Evolutionary conservation across 1,140 invertebrate species (phyloP), one percentile per base, ranked within the genome.

Genomic region (Geopemphigus sp.): DNA sequence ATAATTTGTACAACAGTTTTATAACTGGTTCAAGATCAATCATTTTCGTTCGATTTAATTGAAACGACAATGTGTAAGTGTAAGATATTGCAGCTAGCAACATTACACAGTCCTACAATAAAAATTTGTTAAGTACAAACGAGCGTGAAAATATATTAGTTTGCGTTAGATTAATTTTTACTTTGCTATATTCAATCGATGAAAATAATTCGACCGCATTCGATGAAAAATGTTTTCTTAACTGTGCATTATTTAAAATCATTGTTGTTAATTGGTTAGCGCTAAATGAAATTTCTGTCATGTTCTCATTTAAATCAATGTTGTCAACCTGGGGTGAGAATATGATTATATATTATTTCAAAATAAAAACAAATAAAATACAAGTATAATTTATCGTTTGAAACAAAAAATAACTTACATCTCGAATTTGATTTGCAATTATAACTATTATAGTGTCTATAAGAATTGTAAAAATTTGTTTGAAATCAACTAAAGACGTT

Each of bases 1-100:
- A 63, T 24, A 15, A 26, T 50, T 47, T 63, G 11, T 61, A 78
- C 15, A 78, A 47, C 12, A 78, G 8, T 61, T 61, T 57, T 50
- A 78, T 57, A 50, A 63, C 22, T n/a, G 74, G 74, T 61, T 78
- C 74, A 26, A 78, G 39, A 63, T 78, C n/a, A 47, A 63, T 45
- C 14, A 0, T 5, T 61, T 50, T 45, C 39, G 17, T 45, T 63
- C 63, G 22, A 47, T 50, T 63, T 63, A 63, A 26, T 78, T 78
- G 74, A 47, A 78, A 78, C 5, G 74, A 63, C 26, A 78, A 47
- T n/a, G 74, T 78, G 15, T 78, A 78, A 0, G 61, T 26, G 26
- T 11, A 78, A 17, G 57, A 78, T 26, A 78, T 78, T 63, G 74
- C 57, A 26, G 74, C 63, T 29, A 78, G 15, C 15, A 78, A 50